A percentile compares a stretch with the other conserved stretches of the same genome.
Evolutionary conservation across 2,113 vertebrate species (phyloP).

Genomic region (Platycercus adscitus): DNA sequence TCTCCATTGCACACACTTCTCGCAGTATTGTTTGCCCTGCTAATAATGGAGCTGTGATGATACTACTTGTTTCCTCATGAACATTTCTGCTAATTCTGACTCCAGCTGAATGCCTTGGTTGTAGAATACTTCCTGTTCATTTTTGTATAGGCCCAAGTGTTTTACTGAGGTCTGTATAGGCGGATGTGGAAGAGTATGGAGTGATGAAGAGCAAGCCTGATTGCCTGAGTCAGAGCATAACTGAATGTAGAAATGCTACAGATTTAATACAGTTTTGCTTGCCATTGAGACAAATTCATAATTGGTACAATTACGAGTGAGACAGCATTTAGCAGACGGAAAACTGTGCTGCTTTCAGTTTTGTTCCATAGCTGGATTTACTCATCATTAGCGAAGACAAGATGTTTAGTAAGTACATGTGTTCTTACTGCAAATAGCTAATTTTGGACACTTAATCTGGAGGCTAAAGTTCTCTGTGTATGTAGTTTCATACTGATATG

Average conservation of each 20-base stretch:
- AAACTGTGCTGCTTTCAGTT: neutral
- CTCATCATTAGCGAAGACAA: neutral
- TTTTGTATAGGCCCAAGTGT: slow-evolving; percentile 16
- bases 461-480: neutral
- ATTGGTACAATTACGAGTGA: neutral
- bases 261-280: neutral
- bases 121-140: neutral
- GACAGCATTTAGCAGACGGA: neutral
- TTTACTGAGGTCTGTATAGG: neutral
- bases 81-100: neutral
- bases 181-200: neutral
- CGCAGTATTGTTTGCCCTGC: neutral
- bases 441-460: neutral
- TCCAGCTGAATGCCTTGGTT: slow-evolving; percentile 5
- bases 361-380: neutral
- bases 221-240: neutral
- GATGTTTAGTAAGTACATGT: neutral
- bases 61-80: neutral
- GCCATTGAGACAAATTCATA: neutral
- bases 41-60: slow-evolving; percentile 22
- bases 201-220: neutral
- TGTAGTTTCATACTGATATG: neutral
- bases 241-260: neutral
- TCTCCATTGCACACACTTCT: neutral
- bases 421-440: neutral